phyloP scores from a whole-genome alignment of 1,140 invertebrate genomes.

The Archegozetes longisetosus region DNA sequence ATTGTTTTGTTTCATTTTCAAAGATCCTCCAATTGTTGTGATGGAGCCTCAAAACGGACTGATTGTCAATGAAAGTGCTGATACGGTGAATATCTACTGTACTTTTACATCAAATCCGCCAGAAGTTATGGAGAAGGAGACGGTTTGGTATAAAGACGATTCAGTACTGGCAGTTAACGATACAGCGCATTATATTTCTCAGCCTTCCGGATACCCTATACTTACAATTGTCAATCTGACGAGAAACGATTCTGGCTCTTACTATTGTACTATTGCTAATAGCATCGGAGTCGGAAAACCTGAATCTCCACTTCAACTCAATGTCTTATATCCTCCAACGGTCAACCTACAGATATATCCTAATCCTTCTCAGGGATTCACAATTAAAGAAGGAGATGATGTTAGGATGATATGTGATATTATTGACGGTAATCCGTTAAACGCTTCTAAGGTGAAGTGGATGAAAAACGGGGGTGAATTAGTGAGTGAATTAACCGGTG shows the following conservation, averaged over 20 bases:
- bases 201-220: slow-evolving; percentile 16
- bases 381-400: slow-evolving; percentile 51
- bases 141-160: slow-evolving; percentile 21
- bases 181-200: slow-evolving; percentile 5
- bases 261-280: slow-evolving; percentile 59
- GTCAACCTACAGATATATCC: slow-evolving; percentile 47
- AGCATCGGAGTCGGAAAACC: slow-evolving; percentile 44
- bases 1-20: background rate
- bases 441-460: slow-evolving; percentile 42
- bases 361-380: background rate
- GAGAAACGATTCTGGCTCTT: slow-evolving; percentile 57
- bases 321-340: slow-evolving; percentile 38
- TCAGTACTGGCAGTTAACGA: slow-evolving; percentile 16
- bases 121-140: slow-evolving; percentile 17
- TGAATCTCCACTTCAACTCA: slow-evolving; percentile 17
- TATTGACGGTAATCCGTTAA: slow-evolving; percentile 36
- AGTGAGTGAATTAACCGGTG: slow-evolving; percentile 44
- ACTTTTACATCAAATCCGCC: slow-evolving; percentile 23
- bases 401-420: slow-evolving; percentile 57
- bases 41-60: slow-evolving; percentile 22
- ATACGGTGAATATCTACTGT: slow-evolving; percentile 21
- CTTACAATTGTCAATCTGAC: slow-evolving; percentile 57
- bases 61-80: slow-evolving; percentile 21
- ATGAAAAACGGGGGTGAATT: slow-evolving; percentile 44
- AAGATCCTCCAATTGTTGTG: slow-evolving; percentile 23